phyloP scores from a whole-genome alignment of 2,797 vertebrate genomes.

The Typhlichthys subterraneus region DNA sequence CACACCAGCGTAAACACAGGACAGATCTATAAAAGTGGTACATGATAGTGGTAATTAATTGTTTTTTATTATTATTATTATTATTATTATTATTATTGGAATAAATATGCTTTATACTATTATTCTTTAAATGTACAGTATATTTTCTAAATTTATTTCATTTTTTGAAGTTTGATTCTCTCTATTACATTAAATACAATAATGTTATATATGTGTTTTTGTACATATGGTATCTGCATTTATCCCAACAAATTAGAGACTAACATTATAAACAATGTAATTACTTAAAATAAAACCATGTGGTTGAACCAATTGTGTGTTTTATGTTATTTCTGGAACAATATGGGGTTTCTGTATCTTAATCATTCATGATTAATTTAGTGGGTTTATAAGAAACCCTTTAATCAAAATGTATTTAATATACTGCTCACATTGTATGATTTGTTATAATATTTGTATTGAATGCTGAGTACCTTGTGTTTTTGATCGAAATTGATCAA shows the following conservation, averaged over 20 bases:
- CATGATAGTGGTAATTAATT: not conserved
- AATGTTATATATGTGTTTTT: slow-evolving; percentile 17
- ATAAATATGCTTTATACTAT: slow-evolving; percentile 2
- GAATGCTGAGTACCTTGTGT: too few species aligned
- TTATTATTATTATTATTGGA: not conserved
- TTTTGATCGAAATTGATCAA: too few species aligned
- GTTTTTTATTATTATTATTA: not conserved
- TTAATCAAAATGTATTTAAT: too few species aligned
- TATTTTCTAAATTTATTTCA: not conserved
- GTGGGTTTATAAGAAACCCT: too few species aligned
- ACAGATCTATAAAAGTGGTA: slow-evolving; percentile 53
- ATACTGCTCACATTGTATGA: too few species aligned
- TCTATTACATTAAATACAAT: not conserved
- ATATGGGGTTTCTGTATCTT: not conserved
- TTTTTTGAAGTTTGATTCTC: not conserved
- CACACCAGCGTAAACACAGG: slow-evolving; percentile 82
- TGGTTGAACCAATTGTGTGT: not conserved
- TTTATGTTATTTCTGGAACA: not conserved
- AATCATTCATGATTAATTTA: not conserved
- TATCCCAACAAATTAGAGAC: slow-evolving; percentile 24
- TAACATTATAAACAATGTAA: slow-evolving; percentile 13
- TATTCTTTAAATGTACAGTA: not conserved
- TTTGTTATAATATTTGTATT: too few species aligned
- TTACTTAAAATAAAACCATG: slow-evolving; percentile 2
- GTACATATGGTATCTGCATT: slow-evolving; percentile 2